These are phyloP conservation scores for Trichomycterus rosablanca DNA, from an alignment of 2,113 vertebrate genomes.

Conservation along the genomic window DNA sequence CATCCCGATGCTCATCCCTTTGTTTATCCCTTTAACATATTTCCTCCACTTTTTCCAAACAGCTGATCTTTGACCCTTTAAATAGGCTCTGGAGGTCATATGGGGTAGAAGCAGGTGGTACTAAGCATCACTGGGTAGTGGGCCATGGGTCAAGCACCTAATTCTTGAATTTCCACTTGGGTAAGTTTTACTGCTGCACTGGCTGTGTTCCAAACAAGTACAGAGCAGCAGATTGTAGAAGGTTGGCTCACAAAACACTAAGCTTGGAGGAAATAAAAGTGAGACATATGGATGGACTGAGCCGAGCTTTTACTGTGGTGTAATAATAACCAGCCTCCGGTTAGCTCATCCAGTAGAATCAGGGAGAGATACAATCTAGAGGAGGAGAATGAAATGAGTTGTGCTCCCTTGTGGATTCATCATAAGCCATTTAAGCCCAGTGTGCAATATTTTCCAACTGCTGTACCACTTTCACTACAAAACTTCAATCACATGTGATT, in stretches of 20 bases:
- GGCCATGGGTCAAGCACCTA: conserved; percentile 47
- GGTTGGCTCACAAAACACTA: neutral
- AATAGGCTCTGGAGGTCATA: conserved; percentile 40
- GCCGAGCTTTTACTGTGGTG: conserved; percentile 37
- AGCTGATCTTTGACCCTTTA: conserved; percentile 53
- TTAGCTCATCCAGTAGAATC: conserved; percentile 26
- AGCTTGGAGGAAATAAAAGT: conserved; percentile 12
- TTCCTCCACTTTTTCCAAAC: neutral
- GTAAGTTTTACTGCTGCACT: neutral
- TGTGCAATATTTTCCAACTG: no score
- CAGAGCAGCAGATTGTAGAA: neutral
- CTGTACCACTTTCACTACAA: no score
- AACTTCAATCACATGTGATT: no score
- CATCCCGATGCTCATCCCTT: conserved; percentile 45
- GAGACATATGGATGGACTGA: conserved; percentile 42
- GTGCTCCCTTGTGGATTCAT: conserved; percentile 49
- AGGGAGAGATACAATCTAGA: conserved; percentile 23
- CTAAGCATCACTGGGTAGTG: no score
- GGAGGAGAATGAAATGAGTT: conserved; percentile 32
- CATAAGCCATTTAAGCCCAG: conserved; percentile 57
- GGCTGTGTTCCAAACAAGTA: neutral
- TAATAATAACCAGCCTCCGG: conserved; percentile 39
- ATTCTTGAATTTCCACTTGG: conserved; percentile 46
- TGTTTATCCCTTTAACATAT: conserved; percentile 45
- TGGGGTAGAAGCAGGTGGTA: conserved; percentile 3